Conservation (phyloP, 64 coral and sea anemone species). For the Actinia equina region DNA sequence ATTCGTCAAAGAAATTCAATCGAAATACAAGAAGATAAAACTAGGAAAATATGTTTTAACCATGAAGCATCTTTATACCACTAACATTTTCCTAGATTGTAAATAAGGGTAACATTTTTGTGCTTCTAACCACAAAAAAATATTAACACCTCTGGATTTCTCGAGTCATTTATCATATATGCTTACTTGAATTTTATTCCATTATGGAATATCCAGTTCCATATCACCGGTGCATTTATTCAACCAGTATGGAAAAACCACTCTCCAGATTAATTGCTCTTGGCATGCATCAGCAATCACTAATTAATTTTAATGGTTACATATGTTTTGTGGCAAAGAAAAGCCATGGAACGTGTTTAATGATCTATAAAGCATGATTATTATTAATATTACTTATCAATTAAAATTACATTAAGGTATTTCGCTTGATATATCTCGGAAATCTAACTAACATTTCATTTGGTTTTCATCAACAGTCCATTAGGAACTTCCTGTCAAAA, state of each 20-base stretch:
- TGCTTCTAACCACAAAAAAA: no score
- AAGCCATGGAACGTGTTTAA: not conserved
- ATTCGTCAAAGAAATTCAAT: no score
- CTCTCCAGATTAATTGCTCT: not conserved
- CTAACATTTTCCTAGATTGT: no score
- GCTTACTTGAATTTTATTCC: not conserved
- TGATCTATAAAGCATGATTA: not conserved
- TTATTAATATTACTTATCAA: not conserved
- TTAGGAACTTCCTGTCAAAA: no score
- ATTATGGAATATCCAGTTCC: not conserved
- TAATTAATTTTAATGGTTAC: not conserved
- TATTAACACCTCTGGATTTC: no score
- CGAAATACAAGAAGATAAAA: no score
- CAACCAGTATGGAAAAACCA: not conserved
- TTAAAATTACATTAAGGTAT: slow-evolving; percentile 4
- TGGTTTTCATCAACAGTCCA: not conserved
- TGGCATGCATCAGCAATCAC: not conserved
- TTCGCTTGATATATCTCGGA: not conserved
- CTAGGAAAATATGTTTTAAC: no score
- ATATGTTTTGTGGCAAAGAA: not conserved
- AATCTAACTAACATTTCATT: not conserved
- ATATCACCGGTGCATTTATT: not conserved
- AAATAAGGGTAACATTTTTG: no score
- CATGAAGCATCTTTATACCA: no score
- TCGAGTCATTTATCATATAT: no score